Base-by-base conservation (phyloP, 2,113 vertebrate species). In the Scomber colias region DNA sequence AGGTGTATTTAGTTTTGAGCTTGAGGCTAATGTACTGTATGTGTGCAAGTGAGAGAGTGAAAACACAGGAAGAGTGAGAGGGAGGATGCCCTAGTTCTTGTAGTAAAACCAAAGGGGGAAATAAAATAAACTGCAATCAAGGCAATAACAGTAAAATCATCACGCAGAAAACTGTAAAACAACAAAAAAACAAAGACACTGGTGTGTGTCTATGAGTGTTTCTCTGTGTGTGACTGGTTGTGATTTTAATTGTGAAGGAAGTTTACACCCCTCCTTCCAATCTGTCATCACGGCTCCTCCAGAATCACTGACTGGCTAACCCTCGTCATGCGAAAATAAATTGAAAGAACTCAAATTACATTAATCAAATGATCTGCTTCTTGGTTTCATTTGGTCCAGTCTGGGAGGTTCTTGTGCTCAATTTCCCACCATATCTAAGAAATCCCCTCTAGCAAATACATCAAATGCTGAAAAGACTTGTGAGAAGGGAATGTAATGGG, bases 1-100 rank as follows among this genome's bases (percentile, higher is more conserved):
- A 93, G 92, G 92, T 92, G 91, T 87, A 81, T 90, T 88, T 89
- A 86, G 74, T 90, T 89, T 82, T 69, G 71, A 76, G 91, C 90
- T 89, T 17, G 44, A 80, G 89, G 89, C 77, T 75, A 85, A 79
- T 87, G 75, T 84, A 44, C 35, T 82, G 68, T 91, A 84, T 84
- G 78, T 30, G 63, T 70, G 78, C 61, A 51, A 30, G 62, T 31
- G 72, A 9, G 60, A 15, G 61, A 40, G 44, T 13, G 57, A 51
- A 15, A 50, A 79, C 54, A 63, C 46, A 55, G 62, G 9, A 8
- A n/a, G 45, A 54, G 74, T 48, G 64, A 76, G 44, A 65, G 30
- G 44, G 40, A 81, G 68, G 79, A 71, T 91, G 90, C 31, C 92
- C 92, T 92, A 93, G 59, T 93, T 93, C 61, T 81, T 82, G 80